Base-by-base conservation (phyloP, 2,888 invertebrate species). In the Volucella zonaria region DNA sequence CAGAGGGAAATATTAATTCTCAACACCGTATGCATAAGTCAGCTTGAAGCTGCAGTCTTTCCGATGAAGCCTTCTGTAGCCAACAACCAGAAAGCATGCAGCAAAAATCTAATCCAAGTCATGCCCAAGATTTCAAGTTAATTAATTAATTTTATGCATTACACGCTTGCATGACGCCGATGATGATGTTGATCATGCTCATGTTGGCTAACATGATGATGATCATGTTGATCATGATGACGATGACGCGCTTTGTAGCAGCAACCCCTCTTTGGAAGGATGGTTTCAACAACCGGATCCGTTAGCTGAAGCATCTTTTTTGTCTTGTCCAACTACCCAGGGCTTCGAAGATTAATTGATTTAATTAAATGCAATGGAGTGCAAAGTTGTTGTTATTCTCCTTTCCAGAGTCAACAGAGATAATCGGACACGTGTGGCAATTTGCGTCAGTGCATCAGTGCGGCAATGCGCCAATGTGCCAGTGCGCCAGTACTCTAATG, bases 141-240 rank as follows among this genome's bases (percentile, higher is more conserved):
- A 64, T 47, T 51, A 85, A 85, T 85, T 85, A 85, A 85, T 85
- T 85, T 85, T 81, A 85, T 85, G 81, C 85, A 81, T 77, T 76
- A 77, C 81, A 81, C 81, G 85, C 76, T 85, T 68, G 71, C 85
- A 81, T 85, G 85, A 81, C 77, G 85, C 64, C 71, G 64, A 85
- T 81, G 85, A 85, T 81, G 77, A 81, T 85, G 81, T 73, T 81
- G 80, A 81, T 85, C 76, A 68, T 81, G 73, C 45, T 47, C 67
- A 62, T 71, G 79, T 59, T 73, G 80, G 58, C 51, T 76, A 64
- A 52, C 74, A 70, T 66, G 75, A 75, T 67, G 75, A 75, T 64
- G 74, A 64, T 80, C 64, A 58, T 58, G 56, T 0, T 31, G 31
- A 6, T 59, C 78, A 70, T 66, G 75, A 75, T 67, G 75, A 75